These are phyloP conservation scores for Cotesia vestalis DNA, from an alignment of 1,140 invertebrate species.

Conservation along the genomic window DNA sequence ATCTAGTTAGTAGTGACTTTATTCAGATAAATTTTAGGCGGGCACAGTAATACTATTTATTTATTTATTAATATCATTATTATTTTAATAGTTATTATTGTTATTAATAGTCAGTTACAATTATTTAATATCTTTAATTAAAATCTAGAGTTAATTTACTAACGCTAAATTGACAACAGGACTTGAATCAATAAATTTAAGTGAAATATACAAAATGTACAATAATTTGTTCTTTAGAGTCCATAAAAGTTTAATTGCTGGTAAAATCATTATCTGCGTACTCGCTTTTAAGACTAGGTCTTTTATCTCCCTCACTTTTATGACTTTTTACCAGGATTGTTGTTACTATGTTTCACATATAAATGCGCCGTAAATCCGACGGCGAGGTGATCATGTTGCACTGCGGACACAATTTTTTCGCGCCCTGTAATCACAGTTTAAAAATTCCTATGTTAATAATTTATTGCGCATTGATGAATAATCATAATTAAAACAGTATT, in stretches of 20 bases:
- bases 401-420: slow-evolving; percentile 93
- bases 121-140: slow-evolving; percentile 28
- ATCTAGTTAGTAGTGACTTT: background rate
- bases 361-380: slow-evolving; percentile 86
- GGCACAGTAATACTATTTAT: slow-evolving; percentile 19
- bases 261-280: background rate
- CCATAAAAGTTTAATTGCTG: slow-evolving; percentile 6
- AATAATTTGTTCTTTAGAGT: slow-evolving; percentile 38
- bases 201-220: slow-evolving; percentile 63
- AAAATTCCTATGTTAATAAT: slow-evolving; percentile 9
- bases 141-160: slow-evolving; percentile 54
- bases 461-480: no score
- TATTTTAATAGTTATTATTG: slow-evolving; percentile 32
- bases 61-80: slow-evolving; percentile 30
- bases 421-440: slow-evolving; percentile 69
- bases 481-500: no score
- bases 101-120: slow-evolving; percentile 20
- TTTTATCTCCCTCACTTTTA: background rate
- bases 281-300: slow-evolving; percentile 10
- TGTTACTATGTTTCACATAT: slow-evolving; percentile 73
- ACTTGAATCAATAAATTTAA: slow-evolving; percentile 58
- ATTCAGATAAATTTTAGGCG: background rate
- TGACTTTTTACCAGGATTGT: slow-evolving; percentile 24
- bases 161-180: slow-evolving; percentile 48
- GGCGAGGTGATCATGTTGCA: slow-evolving; percentile 94